A percentile compares a stretch with the other conserved stretches of the same genome.
Evolutionary conservation across 2,797 vertebrate genomes (phyloP).

Genomic region (Pipistrellus pygmaeus): DNA sequence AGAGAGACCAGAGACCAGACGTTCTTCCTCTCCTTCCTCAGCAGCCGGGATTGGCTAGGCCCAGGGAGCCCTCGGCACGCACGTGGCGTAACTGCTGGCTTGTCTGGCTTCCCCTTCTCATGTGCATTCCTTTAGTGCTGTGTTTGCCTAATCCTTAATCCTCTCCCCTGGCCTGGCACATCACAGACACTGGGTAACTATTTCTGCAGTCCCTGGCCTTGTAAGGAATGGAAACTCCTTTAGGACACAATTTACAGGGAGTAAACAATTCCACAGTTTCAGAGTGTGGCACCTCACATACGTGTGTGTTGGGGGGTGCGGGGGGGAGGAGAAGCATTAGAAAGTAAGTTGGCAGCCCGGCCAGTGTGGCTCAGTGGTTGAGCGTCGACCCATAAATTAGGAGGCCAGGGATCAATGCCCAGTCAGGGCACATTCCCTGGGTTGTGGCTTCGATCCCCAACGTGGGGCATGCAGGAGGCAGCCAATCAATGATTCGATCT

Average conservation of each 20-base stretch:
- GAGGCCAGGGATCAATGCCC: too few species aligned
- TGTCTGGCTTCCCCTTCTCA: not conserved
- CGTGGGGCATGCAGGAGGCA: too few species aligned
- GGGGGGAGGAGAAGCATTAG: not conserved
- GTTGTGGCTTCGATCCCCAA: too few species aligned
- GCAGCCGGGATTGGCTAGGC: not conserved
- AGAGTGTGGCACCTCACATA: not conserved
- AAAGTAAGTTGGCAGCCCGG: not conserved
- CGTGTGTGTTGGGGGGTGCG: not conserved
- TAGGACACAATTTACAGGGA: not conserved
- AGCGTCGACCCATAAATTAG: too few species aligned
- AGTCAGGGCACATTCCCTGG: too few species aligned
- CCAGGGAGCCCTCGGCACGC: not conserved
- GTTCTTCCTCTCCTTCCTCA: not conserved
- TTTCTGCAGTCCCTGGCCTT: slow-evolving; percentile 13
- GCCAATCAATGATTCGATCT: too few species aligned
- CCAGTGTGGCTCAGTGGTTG: too few species aligned
- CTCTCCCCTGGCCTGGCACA: not conserved
- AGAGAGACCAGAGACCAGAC: not conserved
- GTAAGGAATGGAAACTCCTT: not conserved
- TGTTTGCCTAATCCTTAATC: not conserved
- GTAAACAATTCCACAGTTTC: not conserved
- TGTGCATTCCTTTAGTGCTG: not conserved
- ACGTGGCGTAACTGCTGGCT: not conserved
- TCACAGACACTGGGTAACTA: not conserved